A percentile compares a stretch with the other conserved stretches of the same genome.
Evolutionary conservation across 2,113 vertebrate genomes (phyloP).

Genomic region (Pipa parva): DNA sequence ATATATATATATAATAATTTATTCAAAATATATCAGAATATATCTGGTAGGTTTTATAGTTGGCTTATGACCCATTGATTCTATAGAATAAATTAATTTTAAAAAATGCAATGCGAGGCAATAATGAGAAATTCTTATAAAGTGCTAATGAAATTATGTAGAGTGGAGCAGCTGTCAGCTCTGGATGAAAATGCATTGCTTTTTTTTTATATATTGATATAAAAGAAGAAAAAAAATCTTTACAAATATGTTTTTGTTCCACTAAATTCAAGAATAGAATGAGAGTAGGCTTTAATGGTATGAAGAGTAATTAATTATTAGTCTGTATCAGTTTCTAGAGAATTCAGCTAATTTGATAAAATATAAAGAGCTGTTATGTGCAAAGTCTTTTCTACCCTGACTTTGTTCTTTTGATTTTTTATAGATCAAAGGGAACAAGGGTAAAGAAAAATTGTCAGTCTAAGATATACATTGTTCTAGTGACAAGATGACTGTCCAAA

Average conservation of each 20-base stretch:
- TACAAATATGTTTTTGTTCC: slow-evolving; percentile 1
- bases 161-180: neutral
- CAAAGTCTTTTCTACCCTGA: slow-evolving; percentile 71
- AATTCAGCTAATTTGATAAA: slow-evolving; percentile 46
- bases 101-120: slow-evolving; percentile 11
- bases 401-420: slow-evolving; percentile 84
- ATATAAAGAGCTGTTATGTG: slow-evolving; percentile 60
- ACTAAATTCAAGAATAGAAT: slow-evolving; percentile 22
- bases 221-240: neutral
- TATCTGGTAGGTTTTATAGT: no score
- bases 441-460: slow-evolving; percentile 65
- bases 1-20: no score
- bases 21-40: no score
- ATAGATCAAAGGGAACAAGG: slow-evolving; percentile 80
- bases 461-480: slow-evolving; percentile 81
- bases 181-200: slow-evolving; percentile 18
- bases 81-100: slow-evolving; percentile 35
- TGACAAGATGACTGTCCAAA: slow-evolving; percentile 77
- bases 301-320: slow-evolving; percentile 49
- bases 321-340: slow-evolving; percentile 44
- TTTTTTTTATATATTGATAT: neutral
- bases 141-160: slow-evolving; percentile 26
- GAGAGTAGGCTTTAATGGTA: slow-evolving; percentile 14
- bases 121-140: slow-evolving; percentile 16
- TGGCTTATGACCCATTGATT: no score